Evolutionary conservation across 1,140 invertebrate genomes (phyloP).

Genomic region (Triops cancriformis): DNA sequence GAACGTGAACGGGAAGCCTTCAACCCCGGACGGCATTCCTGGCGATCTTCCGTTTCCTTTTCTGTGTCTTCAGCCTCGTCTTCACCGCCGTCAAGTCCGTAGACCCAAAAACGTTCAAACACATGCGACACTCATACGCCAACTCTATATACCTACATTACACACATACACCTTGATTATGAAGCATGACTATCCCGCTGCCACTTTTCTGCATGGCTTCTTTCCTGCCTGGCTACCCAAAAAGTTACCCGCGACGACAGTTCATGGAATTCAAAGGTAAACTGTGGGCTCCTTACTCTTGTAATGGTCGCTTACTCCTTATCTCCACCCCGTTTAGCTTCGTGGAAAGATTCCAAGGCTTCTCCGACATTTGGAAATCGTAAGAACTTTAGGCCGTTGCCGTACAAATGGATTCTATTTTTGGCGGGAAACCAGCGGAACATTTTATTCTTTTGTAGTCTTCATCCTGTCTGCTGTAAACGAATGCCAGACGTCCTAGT

Average conservation of each 20-base stretch:
- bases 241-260: neutral
- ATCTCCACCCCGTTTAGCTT: neutral
- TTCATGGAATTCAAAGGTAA: neutral
- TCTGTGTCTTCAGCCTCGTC: neutral
- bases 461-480: too few species aligned
- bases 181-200: neutral
- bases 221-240: neutral
- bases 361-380: neutral
- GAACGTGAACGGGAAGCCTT: neutral
- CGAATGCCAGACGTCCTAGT: too few species aligned
- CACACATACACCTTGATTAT: neutral
- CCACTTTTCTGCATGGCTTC: constrained; percentile 7
- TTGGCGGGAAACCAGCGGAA: too few species aligned
- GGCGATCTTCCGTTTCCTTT: constrained; percentile 4
- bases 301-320: neutral
- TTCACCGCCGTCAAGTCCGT: constrained; percentile 8
- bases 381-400: too few species aligned
- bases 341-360: neutral
- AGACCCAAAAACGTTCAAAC: neutral
- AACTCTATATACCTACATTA: neutral
- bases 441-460: too few species aligned
- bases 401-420: too few species aligned
- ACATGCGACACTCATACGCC: neutral
- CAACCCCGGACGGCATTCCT: neutral
- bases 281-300: neutral